A percentile compares a stretch with the other conserved stretches of the same genome.
These are phyloP conservation scores for Cataglyphis cursor DNA, from an alignment of 2,888 invertebrate species.

Conservation along the genomic window DNA sequence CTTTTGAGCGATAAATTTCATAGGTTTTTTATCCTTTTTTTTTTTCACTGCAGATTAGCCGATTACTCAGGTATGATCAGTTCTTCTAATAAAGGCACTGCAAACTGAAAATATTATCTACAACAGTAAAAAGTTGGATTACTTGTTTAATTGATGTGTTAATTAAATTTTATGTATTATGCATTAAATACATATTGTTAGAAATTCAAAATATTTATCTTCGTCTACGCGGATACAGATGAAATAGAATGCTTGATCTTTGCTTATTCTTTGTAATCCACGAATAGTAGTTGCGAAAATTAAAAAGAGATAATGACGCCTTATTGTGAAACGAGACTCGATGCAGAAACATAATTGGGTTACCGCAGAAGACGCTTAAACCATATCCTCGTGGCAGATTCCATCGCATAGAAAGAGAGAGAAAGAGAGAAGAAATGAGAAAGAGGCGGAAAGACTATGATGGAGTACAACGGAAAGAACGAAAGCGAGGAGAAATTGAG, in stretches of 20 bases:
- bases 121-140: background rate
- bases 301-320: slow-evolving; percentile 38
- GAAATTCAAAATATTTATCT: background rate
- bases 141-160: background rate
- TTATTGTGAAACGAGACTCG: slow-evolving; percentile 42
- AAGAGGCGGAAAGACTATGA: slow-evolving; percentile 47
- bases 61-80: slow-evolving; percentile 57
- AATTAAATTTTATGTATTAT: slow-evolving; percentile 5
- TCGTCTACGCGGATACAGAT: background rate
- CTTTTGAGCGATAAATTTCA: slow-evolving; percentile 87
- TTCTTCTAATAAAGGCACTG: slow-evolving; percentile 55
- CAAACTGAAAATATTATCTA: slow-evolving; percentile 33
- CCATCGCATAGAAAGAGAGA: slow-evolving; percentile 37
- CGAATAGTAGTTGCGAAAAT: slow-evolving; percentile 32
- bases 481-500: slow-evolving; percentile 42
- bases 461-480: slow-evolving; percentile 39
- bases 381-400: slow-evolving; percentile 57
- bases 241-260: slow-evolving; percentile 21
- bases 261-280: background rate
- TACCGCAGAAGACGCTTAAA: slow-evolving; percentile 61
- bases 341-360: slow-evolving; percentile 61
- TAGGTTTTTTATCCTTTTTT: slow-evolving; percentile 72
- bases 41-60: slow-evolving; percentile 42
- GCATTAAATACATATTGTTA: background rate
- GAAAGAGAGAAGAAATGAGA: background rate